phyloP scores from a whole-genome alignment of 64 coral and sea anemone genomes.

The Anthopleura sola region DNA sequence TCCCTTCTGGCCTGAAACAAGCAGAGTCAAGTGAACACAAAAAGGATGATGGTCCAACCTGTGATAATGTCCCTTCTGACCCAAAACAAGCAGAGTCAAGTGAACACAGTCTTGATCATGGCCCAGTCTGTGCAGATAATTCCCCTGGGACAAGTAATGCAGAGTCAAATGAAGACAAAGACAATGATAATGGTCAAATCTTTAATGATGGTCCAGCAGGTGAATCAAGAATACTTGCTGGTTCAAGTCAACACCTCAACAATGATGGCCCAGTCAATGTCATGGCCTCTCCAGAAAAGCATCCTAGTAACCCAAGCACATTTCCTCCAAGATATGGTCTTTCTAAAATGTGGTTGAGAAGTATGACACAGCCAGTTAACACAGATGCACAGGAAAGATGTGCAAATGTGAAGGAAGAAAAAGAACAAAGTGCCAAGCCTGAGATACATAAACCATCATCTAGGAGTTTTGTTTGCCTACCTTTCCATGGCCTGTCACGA shows the following conservation, averaged over 20 bases:
- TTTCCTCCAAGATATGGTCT: slow-evolving; percentile 17
- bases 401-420: neutral
- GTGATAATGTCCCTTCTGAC: too few relatives aligned
- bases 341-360: neutral
- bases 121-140: neutral
- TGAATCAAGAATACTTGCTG: too few relatives aligned
- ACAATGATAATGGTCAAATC: neutral
- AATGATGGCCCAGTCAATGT: neutral
- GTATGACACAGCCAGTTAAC: neutral
- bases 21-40: neutral
- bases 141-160: neutral
- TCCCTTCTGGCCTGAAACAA: too few relatives aligned
- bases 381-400: neutral
- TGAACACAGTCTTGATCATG: neutral
- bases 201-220: neutral
- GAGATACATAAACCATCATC: neutral
- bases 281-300: neutral
- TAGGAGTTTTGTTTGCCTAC: neutral
- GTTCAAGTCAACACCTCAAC: neutral
- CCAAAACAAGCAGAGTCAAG: too few relatives aligned
- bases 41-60: neutral
- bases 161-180: neutral
- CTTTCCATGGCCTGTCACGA: slow-evolving; percentile 4
- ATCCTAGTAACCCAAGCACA: neutral
- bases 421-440: neutral